Conservation (phyloP, 2,797 vertebrate genomes). For the Morelia viridis region DNA sequence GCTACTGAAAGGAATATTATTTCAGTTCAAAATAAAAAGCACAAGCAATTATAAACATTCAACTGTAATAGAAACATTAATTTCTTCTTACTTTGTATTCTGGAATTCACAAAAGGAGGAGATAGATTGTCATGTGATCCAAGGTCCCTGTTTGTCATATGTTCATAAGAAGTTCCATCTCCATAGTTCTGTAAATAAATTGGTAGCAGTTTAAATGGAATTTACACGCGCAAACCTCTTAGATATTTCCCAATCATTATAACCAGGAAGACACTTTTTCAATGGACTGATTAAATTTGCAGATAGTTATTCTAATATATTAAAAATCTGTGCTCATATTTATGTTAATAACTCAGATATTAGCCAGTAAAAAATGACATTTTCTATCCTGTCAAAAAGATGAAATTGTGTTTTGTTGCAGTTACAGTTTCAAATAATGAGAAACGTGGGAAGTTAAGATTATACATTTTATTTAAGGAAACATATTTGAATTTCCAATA, state of each 20-base stretch:
- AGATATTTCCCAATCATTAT: not conserved
- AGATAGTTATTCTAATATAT: not conserved
- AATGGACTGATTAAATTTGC: not conserved
- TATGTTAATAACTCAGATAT: not conserved
- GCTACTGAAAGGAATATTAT: not conserved
- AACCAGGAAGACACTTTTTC: not conserved
- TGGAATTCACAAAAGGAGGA: slow-evolving; percentile 90
- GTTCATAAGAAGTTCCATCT: slow-evolving; percentile 88
- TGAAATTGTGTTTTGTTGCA: not conserved
- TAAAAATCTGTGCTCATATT: not conserved
- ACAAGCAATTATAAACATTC: not conserved
- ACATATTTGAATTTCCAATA: not conserved
- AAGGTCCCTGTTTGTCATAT: slow-evolving; percentile 86
- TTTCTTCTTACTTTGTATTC: slow-evolving; percentile 85
- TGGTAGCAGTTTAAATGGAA: not conserved
- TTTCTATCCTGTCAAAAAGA: fast-evolving
- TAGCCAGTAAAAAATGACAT: not conserved
- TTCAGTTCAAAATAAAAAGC: not conserved
- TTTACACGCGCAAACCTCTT: not conserved
- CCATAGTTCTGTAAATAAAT: slow-evolving; percentile 83
- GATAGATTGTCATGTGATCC: slow-evolving; percentile 93
- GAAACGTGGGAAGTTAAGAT: not conserved
- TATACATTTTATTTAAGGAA: not conserved
- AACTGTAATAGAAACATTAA: not conserved
- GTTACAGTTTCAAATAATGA: not conserved